phyloP scores from a whole-genome alignment of 2,888 invertebrate genomes.

The Entomobrya proxima region DNA sequence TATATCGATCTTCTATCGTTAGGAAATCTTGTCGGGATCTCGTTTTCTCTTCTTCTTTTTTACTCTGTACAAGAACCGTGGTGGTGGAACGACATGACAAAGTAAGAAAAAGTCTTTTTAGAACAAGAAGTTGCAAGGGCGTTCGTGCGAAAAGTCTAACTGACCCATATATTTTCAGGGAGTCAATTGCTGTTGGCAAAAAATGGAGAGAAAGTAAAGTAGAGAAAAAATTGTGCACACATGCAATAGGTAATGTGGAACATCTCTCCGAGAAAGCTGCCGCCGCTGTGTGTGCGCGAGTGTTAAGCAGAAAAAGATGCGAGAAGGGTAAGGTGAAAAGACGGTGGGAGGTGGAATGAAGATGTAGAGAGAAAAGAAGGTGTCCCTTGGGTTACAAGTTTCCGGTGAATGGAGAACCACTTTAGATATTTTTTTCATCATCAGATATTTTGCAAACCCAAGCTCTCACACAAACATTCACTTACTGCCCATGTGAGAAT shows the following conservation, averaged over 20 bases:
- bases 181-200: slow-evolving; percentile 65
- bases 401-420: slow-evolving; percentile 51
- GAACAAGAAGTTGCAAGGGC: slow-evolving; percentile 63
- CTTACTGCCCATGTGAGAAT: no score
- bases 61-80: not conserved
- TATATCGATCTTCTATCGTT: no score
- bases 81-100: slow-evolving; percentile 14
- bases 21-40: not conserved
- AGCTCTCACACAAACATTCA: no score
- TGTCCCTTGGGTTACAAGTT: slow-evolving; percentile 63
- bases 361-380: not conserved
- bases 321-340: not conserved
- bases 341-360: not conserved
- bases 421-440: not conserved
- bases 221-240: not conserved
- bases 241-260: not conserved
- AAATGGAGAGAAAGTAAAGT: not conserved
- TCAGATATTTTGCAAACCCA: not conserved
- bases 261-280: no score
- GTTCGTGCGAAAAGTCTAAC: slow-evolving; percentile 69
- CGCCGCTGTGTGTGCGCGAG: not conserved
- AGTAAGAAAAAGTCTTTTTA: slow-evolving; percentile 50
- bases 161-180: slow-evolving; percentile 66
- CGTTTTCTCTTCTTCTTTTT: not conserved
- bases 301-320: not conserved